Conservation (phyloP, 2,888 invertebrate species). For the Hirudinaria manillensis region DNA sequence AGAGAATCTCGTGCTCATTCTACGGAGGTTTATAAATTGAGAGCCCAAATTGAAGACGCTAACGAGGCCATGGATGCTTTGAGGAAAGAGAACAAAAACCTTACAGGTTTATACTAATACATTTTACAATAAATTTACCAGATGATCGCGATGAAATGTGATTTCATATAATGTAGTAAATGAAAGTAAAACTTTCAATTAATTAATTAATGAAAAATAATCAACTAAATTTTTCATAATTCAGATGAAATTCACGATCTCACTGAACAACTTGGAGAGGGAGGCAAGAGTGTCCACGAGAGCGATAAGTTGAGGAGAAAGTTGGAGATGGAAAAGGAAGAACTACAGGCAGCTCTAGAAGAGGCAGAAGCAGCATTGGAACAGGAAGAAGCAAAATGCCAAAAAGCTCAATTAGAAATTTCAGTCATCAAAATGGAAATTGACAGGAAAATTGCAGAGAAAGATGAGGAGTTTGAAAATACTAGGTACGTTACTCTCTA, state of each 20-base stretch:
- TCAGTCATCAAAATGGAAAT: slow-evolving; percentile 98
- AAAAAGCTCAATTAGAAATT: slow-evolving; percentile 89
- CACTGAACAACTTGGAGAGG: slow-evolving; percentile 97
- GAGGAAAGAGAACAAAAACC: slow-evolving; percentile 97
- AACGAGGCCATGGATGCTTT: slow-evolving; percentile 95
- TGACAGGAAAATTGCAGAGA: slow-evolving; percentile 98
- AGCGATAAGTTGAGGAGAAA: slow-evolving; percentile 97
- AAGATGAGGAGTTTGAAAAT: slow-evolving; percentile 99
- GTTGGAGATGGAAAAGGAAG: slow-evolving; percentile 97
- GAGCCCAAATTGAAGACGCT: slow-evolving; percentile 90
- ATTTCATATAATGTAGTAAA: not conserved
- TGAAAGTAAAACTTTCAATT: not conserved
- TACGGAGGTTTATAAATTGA: slow-evolving; percentile 97
- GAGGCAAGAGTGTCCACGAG: slow-evolving; percentile 98
- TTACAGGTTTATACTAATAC: slow-evolving; percentile 61
- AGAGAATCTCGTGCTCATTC: slow-evolving; percentile 99
- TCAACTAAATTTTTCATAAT: slow-evolving; percentile 24
- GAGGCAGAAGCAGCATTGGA: slow-evolving; percentile 98
- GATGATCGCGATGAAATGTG: not conserved
- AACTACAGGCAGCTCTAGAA: slow-evolving; percentile 95
- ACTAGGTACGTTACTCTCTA: slow-evolving; percentile 60
- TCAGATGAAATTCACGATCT: slow-evolving; percentile 96
- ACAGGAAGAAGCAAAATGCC: slow-evolving; percentile 93
- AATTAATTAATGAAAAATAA: not conserved
- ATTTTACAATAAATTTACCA: not conserved